Evolutionary conservation across 1,140 invertebrate species (phyloP), one percentile per base, ranked within the genome.

Genomic region (Formica selysi): DNA sequence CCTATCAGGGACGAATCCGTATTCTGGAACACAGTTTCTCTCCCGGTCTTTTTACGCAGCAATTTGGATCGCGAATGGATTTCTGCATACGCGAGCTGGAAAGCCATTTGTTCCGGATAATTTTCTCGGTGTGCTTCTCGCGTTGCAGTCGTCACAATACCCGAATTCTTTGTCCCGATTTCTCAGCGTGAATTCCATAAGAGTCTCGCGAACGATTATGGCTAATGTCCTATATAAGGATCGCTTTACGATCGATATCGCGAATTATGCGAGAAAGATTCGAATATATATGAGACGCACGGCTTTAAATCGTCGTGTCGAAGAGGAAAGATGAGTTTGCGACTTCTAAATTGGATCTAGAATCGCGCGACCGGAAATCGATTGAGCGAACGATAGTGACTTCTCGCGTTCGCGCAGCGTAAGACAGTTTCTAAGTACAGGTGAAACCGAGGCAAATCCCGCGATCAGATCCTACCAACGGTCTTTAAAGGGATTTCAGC

Each of bases 401-500:
- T 80, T 86, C 26, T 71, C 84, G 51, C 29, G 22, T 36, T 26
- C n/a, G 10, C 48, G 68, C 29, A 22, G 36, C 51, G 38, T 26
- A 38, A 54, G 41, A 36, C 3, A 29, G 38, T 90, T 90, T 38
- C 16, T 74, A 87, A 91, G 81, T 84, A 81, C 76, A 86, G 76
- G 76, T 87, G 86, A 90, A 76, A 90, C 85, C 89, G 78, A 13
- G 26, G 83, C 87, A 91, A 91, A 92, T 92, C 89, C 86, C 62
- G 68, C 86, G 89, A 92, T 93, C 88, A 90, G 86, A 86, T 91
- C 84, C 85, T 88, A 80, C 85, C 81, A 87, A 67, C 79, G 81
- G 89, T 88, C 84, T 91, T 91, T 91, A 91, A 91, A 91, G 89
- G 85, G 91, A 88, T 92, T 92, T 91, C 79, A 92, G 90, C 78